phyloP scores from a whole-genome alignment of 1,140 invertebrate species.

The Achatina immaculata region DNA sequence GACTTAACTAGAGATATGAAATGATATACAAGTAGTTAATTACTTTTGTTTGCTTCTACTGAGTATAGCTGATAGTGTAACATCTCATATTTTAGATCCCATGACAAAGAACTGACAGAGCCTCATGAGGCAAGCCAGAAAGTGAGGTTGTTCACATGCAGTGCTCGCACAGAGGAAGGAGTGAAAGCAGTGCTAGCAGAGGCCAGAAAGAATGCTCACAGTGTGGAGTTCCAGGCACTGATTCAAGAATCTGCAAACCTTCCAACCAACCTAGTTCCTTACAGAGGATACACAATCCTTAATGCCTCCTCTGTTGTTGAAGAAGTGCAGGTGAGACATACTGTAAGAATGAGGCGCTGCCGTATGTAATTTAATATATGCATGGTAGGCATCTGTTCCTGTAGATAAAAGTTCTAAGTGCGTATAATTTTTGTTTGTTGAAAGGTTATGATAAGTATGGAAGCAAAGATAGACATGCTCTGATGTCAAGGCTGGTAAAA shows the following conservation, averaged over 20 bases:
- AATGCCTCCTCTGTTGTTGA: constrained; percentile 60
- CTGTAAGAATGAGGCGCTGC: no score
- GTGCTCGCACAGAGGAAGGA: constrained; percentile 87
- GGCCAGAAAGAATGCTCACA: constrained; percentile 70
- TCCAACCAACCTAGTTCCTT: constrained; percentile 80
- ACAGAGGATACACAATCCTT: constrained; percentile 84
- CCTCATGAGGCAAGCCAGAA: constrained; percentile 41
- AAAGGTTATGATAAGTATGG: no score
- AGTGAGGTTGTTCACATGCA: constrained; percentile 81
- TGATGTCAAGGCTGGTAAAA: no score
- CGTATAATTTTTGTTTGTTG: not conserved
- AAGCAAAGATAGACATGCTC: no score
- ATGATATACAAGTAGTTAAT: no score
- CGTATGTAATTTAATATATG: no score
- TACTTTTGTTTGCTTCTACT: no score
- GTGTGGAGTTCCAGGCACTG: constrained; percentile 84
- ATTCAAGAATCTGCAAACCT: constrained; percentile 81
- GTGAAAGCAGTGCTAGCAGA: constrained; percentile 80
- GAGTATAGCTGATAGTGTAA: not conserved
- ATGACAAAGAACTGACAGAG: constrained; percentile 32
- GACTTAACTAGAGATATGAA: not conserved
- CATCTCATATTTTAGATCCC: constrained; percentile 25
- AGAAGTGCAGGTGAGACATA: constrained; percentile 54
- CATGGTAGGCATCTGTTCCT: no score
- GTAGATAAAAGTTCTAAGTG: not conserved